phyloP scores from a whole-genome alignment of 2,113 vertebrate species.

The Pterocles orientalis region DNA sequence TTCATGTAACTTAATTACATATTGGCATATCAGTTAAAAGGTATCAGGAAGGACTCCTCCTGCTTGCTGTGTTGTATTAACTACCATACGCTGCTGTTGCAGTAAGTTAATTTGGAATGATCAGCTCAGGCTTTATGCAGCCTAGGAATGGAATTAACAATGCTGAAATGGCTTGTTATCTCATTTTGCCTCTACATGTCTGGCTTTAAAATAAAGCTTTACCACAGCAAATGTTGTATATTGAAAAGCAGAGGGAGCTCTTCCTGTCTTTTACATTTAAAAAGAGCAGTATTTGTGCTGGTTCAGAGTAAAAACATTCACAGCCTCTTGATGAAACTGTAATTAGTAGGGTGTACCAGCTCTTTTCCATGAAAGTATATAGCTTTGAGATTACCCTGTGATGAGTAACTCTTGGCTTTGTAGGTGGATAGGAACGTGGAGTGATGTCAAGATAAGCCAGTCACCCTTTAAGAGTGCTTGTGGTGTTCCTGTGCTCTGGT shows the following conservation, averaged over 20 bases:
- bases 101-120: neutral
- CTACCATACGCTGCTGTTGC: neutral
- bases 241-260: conserved; percentile 4
- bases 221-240: neutral
- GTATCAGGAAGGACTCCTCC: neutral
- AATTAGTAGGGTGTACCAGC: neutral
- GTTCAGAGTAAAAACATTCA: neutral
- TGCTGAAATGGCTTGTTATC: neutral
- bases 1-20: neutral
- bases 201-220: neutral
- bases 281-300: neutral
- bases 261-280: neutral
- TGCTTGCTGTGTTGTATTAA: neutral
- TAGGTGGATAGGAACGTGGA: neutral
- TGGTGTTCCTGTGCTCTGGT: neutral
- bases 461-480: neutral
- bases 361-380: neutral
- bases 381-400: neutral
- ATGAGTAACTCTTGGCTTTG: neutral
- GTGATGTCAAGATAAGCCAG: neutral
- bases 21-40: neutral
- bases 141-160: neutral
- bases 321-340: neutral
- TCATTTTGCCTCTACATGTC: neutral
- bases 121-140: neutral